phyloP scores from a whole-genome alignment of 2,113 vertebrate genomes.

The Empidonax alnorum region DNA sequence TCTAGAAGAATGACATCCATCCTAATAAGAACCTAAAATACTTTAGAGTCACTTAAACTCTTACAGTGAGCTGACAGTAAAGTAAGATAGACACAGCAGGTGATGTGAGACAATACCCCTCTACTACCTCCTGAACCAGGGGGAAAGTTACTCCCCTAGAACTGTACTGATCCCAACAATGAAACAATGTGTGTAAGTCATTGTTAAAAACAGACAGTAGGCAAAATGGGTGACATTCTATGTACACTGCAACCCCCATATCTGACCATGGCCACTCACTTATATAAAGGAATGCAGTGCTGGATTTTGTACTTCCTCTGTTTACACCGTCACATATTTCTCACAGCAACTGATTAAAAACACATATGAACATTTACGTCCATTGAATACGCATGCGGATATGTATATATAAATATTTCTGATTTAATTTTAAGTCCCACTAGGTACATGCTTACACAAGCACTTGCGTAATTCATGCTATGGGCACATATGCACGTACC shows the following conservation, averaged over 20 bases:
- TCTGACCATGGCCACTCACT: rapidly evolving
- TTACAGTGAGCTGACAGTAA: neutral
- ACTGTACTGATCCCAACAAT: neutral
- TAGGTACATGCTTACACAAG: neutral
- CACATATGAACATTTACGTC: neutral
- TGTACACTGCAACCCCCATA: neutral
- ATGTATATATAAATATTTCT: neutral
- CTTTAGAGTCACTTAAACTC: neutral
- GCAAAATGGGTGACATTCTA: neutral
- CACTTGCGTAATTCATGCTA: neutral
- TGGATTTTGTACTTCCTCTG: neutral
- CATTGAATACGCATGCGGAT: neutral
- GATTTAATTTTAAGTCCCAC: neutral
- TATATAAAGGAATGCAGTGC: neutral
- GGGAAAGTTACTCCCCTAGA: neutral
- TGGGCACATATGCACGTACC: neutral
- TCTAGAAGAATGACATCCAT: neutral
- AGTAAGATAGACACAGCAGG: neutral
- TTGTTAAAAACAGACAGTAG: neutral
- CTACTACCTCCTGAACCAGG: neutral
- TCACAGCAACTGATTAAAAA: neutral
- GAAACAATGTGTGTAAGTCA: neutral
- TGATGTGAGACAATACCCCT: neutral
- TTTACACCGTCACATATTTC: neutral
- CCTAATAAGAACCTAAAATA: neutral